These are phyloP conservation scores for Ormyrus labotus DNA, from an alignment of 2,888 invertebrate genomes.

Conservation along the genomic window DNA sequence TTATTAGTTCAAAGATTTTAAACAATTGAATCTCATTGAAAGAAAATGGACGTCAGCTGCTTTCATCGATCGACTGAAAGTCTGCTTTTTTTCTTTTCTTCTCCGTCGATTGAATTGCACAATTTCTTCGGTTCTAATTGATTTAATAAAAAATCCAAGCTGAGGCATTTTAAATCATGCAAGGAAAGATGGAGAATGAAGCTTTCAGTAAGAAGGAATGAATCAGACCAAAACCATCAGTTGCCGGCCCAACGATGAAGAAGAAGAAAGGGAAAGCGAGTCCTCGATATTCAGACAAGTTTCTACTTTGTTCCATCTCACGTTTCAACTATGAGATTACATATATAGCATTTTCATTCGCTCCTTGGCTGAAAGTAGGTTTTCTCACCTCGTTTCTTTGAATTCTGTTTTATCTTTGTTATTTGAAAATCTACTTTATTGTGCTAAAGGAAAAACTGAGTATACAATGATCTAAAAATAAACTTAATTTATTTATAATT, in stretches of 20 bases:
- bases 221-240: not conserved
- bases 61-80: too few relatives aligned
- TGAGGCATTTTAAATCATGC: not conserved
- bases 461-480: too few relatives aligned
- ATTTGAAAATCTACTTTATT: too few relatives aligned
- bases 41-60: too few relatives aligned
- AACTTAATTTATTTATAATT: too few relatives aligned
- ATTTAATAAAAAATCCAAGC: conserved; percentile 24
- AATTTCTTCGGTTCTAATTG: not conserved
- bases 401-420: not conserved
- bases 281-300: conserved; percentile 38
- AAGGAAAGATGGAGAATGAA: not conserved
- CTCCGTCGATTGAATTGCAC: too few relatives aligned
- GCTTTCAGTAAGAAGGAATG: not conserved
- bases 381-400: conserved; percentile 38
- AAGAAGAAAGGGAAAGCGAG: conserved; percentile 7
- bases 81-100: too few relatives aligned
- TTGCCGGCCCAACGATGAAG: not conserved
- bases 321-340: conserved; percentile 60
- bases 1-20: too few relatives aligned
- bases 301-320: conserved; percentile 59
- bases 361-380: conserved; percentile 27
- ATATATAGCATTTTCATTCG: conserved; percentile 46
- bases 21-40: too few relatives aligned
- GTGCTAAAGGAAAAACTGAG: too few relatives aligned